These are phyloP conservation scores for Fregata magnificens DNA, from an alignment of 2,113 vertebrate genomes.

Conservation along the genomic window DNA sequence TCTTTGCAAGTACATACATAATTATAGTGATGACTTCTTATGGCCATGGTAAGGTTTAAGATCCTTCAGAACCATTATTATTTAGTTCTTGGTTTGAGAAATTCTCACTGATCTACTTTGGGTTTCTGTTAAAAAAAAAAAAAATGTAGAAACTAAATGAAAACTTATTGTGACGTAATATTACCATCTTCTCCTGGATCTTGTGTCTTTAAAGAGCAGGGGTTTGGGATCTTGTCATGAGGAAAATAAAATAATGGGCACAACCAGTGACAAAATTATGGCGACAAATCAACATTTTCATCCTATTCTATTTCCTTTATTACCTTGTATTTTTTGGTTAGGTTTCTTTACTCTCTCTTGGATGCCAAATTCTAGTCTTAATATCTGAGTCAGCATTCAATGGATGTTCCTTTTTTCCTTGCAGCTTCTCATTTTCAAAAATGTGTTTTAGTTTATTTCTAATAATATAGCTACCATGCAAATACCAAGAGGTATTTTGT, in stretches of 20 bases:
- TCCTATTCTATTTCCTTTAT: not conserved
- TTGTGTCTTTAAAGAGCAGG: not conserved
- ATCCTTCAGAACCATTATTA: not conserved
- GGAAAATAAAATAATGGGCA: not conserved
- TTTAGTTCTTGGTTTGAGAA: not conserved
- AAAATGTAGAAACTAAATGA: not conserved
- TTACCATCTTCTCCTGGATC: not conserved
- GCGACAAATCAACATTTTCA: not conserved
- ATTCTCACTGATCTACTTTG: not conserved
- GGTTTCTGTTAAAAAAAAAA: not conserved
- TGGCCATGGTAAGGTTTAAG: not conserved
- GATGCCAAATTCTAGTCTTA: not conserved
- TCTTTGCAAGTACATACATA: not conserved
- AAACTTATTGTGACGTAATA: not conserved
- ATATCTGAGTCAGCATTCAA: not conserved
- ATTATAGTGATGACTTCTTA: not conserved
- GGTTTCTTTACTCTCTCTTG: not conserved
- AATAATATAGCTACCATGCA: not conserved
- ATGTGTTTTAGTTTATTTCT: not conserved
- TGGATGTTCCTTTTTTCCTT: not conserved
- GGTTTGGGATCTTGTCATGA: not conserved
- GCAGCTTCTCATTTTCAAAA: not conserved
- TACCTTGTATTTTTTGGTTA: not conserved
- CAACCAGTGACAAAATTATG: not conserved
- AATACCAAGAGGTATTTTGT: not conserved